phyloP scores from a whole-genome alignment of 2,797 vertebrate species.

The Mormyrus hasselquistii region DNA sequence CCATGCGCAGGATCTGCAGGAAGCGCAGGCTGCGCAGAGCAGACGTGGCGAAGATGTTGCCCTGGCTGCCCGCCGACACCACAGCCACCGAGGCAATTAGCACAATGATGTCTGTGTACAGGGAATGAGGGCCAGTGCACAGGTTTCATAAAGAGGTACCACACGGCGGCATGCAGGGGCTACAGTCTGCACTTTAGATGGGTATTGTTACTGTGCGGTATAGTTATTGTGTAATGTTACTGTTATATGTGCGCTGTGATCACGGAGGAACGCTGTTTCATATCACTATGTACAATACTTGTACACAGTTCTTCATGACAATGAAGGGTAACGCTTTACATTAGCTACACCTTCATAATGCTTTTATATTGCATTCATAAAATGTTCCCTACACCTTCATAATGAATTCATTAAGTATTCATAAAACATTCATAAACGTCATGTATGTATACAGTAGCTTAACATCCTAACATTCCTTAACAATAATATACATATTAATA shows the following conservation, averaged over 20 bases:
- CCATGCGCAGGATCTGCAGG: conserved; percentile 97
- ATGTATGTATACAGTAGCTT: too few species aligned
- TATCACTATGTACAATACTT: too few species aligned
- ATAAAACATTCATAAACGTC: too few species aligned
- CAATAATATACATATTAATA: neutral
- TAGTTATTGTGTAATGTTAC: neutral
- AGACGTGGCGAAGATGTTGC: conserved; percentile 97
- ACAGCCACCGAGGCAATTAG: conserved; percentile 96
- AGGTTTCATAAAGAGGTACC: neutral
- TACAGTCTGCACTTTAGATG: neutral
- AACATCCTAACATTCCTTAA: neutral
- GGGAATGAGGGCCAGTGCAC: neutral
- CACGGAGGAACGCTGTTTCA: neutral
- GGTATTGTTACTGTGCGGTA: neutral
- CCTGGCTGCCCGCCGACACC: conserved; percentile 97
- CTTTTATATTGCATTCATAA: too few species aligned
- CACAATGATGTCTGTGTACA: conserved; percentile 84
- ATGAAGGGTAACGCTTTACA: neutral
- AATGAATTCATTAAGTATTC: too few species aligned
- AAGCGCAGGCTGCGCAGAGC: conserved; percentile 95
- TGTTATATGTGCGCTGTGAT: neutral
- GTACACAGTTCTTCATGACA: too few species aligned
- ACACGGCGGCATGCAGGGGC: neutral
- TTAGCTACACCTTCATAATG: too few species aligned
- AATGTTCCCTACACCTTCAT: too few species aligned